Base-by-base conservation (phyloP, 2,888 invertebrate genomes). In the Drosophila basisetae region DNA sequence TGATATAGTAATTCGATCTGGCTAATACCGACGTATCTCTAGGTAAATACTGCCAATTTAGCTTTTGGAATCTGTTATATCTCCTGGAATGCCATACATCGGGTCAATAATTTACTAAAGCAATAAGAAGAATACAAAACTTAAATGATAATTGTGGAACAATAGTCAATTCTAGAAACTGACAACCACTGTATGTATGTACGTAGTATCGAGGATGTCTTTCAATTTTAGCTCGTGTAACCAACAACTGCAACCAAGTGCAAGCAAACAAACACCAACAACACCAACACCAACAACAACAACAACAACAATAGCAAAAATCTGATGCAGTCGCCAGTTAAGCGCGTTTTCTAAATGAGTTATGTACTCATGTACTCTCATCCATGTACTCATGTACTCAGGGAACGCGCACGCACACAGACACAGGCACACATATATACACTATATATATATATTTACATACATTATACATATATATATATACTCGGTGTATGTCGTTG, bases 301-400 rank as follows among this genome's bases (percentile, higher is more conserved):
- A 56, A 22, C 30, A 65, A 39, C 66, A 73, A n/a, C 49, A 60
- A 33, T 49, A 74, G 11, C 47, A 41, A 50, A 43, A 66, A 53
- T 31, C 35, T 33, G 39, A 50, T 55, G 66, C 61, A 58, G 65
- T 77, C 50, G 58, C 37, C 59, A 33, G 60, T 65, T 65, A 79
- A 78, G 71, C 81, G 65, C 78, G 60, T 63, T 72, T 71, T 66
- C 68, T 79, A 77, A 79, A 81, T 72, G 82, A 79, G 82, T 79
- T 79, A 79, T 78, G 62, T 81, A 66, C 70, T 64, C 75, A 61
- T 68, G 43, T 35, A 68, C 58, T 68, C 58, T 53, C 70, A 68
- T 66, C 37, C 25, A 49, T 62, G 50, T 68, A 16, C 39, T 33
- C 58, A 59, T 31, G 35, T 28, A 37, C 35, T 52, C 37, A 39